Conservation (phyloP, 2,113 vertebrate species). For the Hydrochoerus hydrochaeris region DNA sequence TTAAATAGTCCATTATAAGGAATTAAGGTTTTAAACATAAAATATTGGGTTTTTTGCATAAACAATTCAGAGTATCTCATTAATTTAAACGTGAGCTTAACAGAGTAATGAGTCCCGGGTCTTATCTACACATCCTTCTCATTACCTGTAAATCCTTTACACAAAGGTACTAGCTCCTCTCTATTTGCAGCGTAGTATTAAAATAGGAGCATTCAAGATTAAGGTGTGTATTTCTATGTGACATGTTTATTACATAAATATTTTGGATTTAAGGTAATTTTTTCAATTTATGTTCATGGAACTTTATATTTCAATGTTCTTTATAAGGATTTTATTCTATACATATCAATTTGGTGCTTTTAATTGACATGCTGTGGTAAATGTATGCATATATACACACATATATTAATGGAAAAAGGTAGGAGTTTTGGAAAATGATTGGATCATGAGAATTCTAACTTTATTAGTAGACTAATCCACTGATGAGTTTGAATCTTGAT, state of each 20-base stretch:
- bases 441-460: background rate
- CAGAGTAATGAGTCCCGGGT: fast-evolving
- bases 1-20: background rate
- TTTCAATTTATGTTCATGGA: background rate
- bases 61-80: background rate
- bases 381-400: background rate
- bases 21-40: background rate
- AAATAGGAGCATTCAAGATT: background rate
- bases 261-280: background rate
- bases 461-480: background rate
- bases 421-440: background rate
- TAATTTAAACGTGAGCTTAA: background rate
- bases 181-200: background rate
- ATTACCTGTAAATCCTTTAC: background rate
- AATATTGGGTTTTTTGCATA: background rate
- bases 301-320: background rate
- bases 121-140: background rate
- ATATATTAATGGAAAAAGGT: background rate
- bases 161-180: background rate
- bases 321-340: background rate
- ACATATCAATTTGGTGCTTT: background rate
- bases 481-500: background rate
- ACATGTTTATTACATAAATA: background rate
- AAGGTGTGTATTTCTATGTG: background rate
- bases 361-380: background rate